Conservation (phyloP, 2,113 vertebrate species). For the Scophthalmus maximus region DNA sequence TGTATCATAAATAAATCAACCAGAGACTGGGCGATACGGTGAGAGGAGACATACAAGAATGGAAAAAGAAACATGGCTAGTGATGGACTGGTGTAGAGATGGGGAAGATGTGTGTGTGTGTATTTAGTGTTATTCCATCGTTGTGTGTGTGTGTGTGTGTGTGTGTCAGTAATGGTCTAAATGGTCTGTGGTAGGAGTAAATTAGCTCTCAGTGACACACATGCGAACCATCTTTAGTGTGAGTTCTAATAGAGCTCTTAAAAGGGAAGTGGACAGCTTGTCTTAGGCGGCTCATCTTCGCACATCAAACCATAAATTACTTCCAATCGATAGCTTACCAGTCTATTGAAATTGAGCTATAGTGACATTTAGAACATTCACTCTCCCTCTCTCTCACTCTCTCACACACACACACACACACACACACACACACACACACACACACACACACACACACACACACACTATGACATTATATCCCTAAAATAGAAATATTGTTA, state of each 20-base stretch:
- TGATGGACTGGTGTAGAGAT: conserved; percentile 66
- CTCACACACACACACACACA: conserved; percentile 1
- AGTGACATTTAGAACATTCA: conserved; percentile 75
- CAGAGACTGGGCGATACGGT: conserved; percentile 42
- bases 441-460: not conserved
- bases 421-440: not conserved
- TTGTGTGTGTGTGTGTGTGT: conserved; percentile 39
- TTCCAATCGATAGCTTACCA: conserved; percentile 82
- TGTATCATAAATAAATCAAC: conserved; percentile 69
- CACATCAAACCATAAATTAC: conserved; percentile 83
- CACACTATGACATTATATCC: not conserved
- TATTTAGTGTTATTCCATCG: conserved; percentile 76
- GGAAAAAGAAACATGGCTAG: conserved; percentile 50
- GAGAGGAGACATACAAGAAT: conserved; percentile 63
- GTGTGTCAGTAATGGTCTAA: conserved; percentile 79
- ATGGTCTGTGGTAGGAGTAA: conserved; percentile 78
- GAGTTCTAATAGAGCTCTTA: conserved; percentile 82
- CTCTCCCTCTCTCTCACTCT: not conserved
- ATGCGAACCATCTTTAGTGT: conserved; percentile 69
- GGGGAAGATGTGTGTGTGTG: conserved; percentile 66
- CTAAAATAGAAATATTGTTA: not conserved
- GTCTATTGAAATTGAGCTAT: conserved; percentile 85
- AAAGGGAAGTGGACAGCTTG: conserved; percentile 82
- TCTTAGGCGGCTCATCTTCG: conserved; percentile 76
- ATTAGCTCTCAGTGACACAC: conserved; percentile 79